Evolutionary conservation across 2,888 invertebrate species (phyloP), one percentile per base, ranked within the genome.

Genomic region (Portevinia maculata): DNA sequence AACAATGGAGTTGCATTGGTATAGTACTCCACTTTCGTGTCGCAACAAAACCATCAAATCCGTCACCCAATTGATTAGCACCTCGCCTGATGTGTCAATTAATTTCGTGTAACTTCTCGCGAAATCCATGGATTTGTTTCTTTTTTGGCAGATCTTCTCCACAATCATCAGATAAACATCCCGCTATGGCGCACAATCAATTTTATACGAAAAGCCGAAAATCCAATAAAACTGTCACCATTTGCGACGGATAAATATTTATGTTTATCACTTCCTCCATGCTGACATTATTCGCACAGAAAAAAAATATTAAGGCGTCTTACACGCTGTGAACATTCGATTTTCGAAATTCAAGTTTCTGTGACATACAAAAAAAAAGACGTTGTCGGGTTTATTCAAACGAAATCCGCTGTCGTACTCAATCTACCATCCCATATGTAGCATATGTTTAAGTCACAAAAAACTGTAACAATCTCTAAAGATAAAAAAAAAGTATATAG

Each of bases 181-280:
- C n/a, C 11, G n/a, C 13, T 32, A 21, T 53, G 11, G 50, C 62
- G n/a, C n/a, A 46, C 55, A 59, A 81, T 71, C 64, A 17, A 53
- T 76, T 67, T 83, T 48, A 28, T 32, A 30, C 48, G 60, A 60
- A 71, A 62, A 62, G 8, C 53, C 24, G 24, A 55, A 71, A 73
- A 65, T 78, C 53, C 83, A 83, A 83, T 83, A 83, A 83, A 83
- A 83, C 67, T 83, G 83, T 83, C 83, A 78, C 55, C 76, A 67
- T 71, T 62, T 50, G 78, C 67, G 21, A 13, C 24, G 60, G 28
- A 67, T 48, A 62, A 64, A 75, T 71, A 62, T 76, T 76, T 71
- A 71, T 78, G 73, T 67, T 73, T 60, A 32, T 71, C 83, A 83
- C 71, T 83, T 71, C 76, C 62, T 46, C 41, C 41, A 50, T 34